Evolutionary conservation across 2,797 vertebrate genomes (phyloP).

Genomic region (Pseudocheirus occidentalis): DNA sequence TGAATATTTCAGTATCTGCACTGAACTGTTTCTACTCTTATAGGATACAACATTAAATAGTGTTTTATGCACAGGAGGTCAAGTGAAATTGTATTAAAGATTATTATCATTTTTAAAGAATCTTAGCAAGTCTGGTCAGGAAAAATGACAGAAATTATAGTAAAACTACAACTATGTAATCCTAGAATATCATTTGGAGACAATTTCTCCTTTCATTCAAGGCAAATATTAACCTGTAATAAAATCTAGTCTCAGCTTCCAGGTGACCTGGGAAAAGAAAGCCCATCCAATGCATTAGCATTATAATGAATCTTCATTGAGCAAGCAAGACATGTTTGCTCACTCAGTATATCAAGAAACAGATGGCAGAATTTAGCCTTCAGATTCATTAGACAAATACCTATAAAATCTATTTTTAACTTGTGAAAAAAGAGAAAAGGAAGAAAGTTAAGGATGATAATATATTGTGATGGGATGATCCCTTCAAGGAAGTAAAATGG

Average conservation of each 20-base stretch:
- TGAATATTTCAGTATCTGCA: constrained; percentile 54
- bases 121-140: constrained; percentile 52
- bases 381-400: constrained; percentile 47
- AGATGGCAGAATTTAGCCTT: constrained; percentile 54
- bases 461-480: neutral
- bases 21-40: constrained; percentile 55
- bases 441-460: constrained; percentile 23
- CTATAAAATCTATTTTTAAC: constrained; percentile 48
- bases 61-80: constrained; percentile 44
- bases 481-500: constrained; percentile 13
- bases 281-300: neutral
- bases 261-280: constrained; percentile 57
- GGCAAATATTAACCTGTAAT: constrained; percentile 56
- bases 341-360: constrained; percentile 66
- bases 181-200: constrained; percentile 61
- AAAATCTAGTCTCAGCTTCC: constrained; percentile 46
- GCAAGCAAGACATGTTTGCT: constrained; percentile 57
- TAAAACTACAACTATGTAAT: constrained; percentile 60
- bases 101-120: constrained; percentile 33
- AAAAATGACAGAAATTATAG: constrained; percentile 61
- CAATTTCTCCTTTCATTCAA: constrained; percentile 58
- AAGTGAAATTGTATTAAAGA: constrained; percentile 54
- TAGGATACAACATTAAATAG: constrained; percentile 55
- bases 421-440: neutral
- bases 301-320: constrained; percentile 34